Conservation (phyloP, 2,888 invertebrate genomes). For the Eulithis prunata region DNA sequence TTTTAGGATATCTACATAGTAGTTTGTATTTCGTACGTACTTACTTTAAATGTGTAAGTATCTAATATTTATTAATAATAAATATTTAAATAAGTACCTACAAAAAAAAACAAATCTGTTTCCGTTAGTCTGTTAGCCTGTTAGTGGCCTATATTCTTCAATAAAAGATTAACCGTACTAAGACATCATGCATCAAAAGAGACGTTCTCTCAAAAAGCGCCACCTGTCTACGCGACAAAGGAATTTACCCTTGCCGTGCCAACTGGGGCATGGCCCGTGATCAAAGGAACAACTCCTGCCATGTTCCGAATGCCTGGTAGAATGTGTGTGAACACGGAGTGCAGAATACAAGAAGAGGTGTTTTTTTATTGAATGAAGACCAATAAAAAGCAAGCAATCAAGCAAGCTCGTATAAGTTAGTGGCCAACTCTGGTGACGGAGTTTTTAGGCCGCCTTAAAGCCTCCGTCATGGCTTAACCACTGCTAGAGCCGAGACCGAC, state of each 20-base stretch:
- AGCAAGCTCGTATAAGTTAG: no score
- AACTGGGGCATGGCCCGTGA: slow-evolving; percentile 62
- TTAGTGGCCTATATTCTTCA: slow-evolving; percentile 10
- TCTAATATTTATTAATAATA: neutral
- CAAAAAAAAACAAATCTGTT: neutral
- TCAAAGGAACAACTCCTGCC: slow-evolving; percentile 66
- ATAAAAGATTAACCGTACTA: slow-evolving; percentile 23
- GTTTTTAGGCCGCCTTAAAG: no score
- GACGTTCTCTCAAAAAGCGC: slow-evolving; percentile 41
- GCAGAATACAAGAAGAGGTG: slow-evolving; percentile 14
- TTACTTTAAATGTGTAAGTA: no score
- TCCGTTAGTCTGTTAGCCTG: no score
- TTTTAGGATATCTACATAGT: no score
- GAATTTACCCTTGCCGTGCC: slow-evolving; percentile 58
- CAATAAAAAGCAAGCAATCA: neutral
- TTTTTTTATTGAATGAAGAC: neutral
- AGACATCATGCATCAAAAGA: slow-evolving; percentile 33
- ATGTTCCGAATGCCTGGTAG: slow-evolving; percentile 60
- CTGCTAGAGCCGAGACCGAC: no score
- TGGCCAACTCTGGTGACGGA: no score
- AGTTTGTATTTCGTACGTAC: no score
- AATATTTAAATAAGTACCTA: neutral
- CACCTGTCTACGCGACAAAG: slow-evolving; percentile 50
- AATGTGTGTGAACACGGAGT: slow-evolving; percentile 42
- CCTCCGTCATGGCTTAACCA: no score